Evolutionary conservation across 1,140 invertebrate genomes (phyloP), one percentile per base, ranked within the genome.

Genomic region (Bacillus rossius): DNA sequence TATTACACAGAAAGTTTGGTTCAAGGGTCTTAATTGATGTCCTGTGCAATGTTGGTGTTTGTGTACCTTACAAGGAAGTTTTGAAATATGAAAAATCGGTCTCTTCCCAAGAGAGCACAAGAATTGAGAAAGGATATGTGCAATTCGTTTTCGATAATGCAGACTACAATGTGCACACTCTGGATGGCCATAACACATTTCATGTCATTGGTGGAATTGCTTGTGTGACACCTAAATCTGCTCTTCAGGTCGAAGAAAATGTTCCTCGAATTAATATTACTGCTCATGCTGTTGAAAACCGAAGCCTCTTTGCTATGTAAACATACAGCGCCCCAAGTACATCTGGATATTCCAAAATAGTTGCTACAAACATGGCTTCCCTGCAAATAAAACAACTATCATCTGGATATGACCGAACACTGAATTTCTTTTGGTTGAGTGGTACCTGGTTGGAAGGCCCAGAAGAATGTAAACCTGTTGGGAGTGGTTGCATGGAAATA

Each of bases 141-240:
- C 43, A 45, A 45, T 45, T 45, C n/a, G 43, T 45, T 45, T 69
- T 64, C 53, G 68, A 69, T 50, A 69, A 69, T 53, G 65, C 64
- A 14, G 67, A 69, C 37, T 59, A 64, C 23, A 65, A 69, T 61
- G 54, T 65, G 8, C 19, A 45, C 25, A 69, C 66, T 13, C 17
- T 70, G 1, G 60, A 65, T 56, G 63, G 65, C n/a, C 40, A 17
- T 37, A 42, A 61, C 19, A 69, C 64, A 0, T 69, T 70, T 51
- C 66, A 69, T 49, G 40, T 10, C 17, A 67, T 69, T 62, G 68
- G 65, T n/a, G 62, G 64, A n/a, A 63, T 66, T 22, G 26, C n/a
- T 19, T 64, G 62, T 38, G 19, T 55, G n/a, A 65, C 62, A 17
- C 60, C 53, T 45, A n/a, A 34, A 34, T 7, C 29, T 34, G 17